A percentile compares a stretch with the other conserved stretches of the same genome.
Evolutionary conservation across 2,888 invertebrate genomes (phyloP).

Genomic region (Panzeria rudis): DNA sequence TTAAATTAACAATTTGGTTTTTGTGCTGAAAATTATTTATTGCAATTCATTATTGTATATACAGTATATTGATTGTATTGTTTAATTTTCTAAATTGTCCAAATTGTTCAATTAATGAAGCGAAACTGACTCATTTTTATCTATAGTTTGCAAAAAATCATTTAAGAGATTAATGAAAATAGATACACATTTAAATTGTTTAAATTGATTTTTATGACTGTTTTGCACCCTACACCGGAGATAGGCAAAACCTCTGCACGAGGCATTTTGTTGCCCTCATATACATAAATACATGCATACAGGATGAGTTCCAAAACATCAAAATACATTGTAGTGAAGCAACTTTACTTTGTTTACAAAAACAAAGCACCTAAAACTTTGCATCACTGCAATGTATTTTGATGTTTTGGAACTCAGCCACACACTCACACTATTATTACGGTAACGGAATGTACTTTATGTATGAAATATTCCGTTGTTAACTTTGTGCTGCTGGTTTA

Average conservation of each 20-base stretch:
- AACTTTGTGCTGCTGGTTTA: too few relatives aligned
- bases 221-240: neutral
- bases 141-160: neutral
- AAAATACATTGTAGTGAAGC: too few relatives aligned
- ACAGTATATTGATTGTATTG: neutral
- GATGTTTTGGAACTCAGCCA: too few relatives aligned
- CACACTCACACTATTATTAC: too few relatives aligned
- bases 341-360: too few relatives aligned
- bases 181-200: neutral
- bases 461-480: too few relatives aligned
- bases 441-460: too few relatives aligned
- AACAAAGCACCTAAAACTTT: too few relatives aligned
- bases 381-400: too few relatives aligned
- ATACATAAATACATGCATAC: neutral
- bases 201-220: neutral
- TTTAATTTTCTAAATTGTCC: slow-evolving; percentile 20
- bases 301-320: too few relatives aligned
- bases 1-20: slow-evolving; percentile 14
- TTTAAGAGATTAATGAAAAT: slow-evolving; percentile 2
- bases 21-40: neutral
- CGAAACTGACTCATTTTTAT: slow-evolving; percentile 19
- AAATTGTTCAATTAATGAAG: slow-evolving; percentile 5
- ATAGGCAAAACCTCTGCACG: neutral
- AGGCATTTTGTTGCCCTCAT: neutral
- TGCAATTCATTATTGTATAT: neutral